phyloP scores from a whole-genome alignment of 2,113 vertebrate genomes.

The Caranx ignobilis region DNA sequence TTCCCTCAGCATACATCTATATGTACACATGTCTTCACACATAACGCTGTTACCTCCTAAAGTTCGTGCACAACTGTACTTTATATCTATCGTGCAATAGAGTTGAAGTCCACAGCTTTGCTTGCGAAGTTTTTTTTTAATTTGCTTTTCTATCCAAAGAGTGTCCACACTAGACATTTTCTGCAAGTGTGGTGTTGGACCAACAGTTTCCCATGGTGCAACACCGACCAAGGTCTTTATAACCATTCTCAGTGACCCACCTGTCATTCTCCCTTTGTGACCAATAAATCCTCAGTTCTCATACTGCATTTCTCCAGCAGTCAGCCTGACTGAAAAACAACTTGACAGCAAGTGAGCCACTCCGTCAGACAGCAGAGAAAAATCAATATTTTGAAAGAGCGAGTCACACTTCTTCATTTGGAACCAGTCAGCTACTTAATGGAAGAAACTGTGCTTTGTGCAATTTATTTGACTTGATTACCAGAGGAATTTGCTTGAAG shows the following conservation, averaged over 20 bases:
- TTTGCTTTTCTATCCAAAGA: background rate
- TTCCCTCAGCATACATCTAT: background rate
- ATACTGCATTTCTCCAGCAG: constrained; percentile 17
- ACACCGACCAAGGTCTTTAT: background rate
- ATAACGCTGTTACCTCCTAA: background rate
- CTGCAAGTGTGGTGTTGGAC: background rate
- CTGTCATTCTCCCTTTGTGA: constrained; percentile 34
- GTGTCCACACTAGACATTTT: background rate
- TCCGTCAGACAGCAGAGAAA: constrained; percentile 14
- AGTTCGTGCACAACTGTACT: background rate
- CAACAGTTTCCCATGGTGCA: background rate
- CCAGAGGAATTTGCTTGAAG: background rate
- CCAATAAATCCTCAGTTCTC: constrained; percentile 31
- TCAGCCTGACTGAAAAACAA: constrained; percentile 47
- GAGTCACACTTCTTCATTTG: constrained; percentile 29
- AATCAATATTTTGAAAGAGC: constrained; percentile 52
- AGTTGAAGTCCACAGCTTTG: background rate
- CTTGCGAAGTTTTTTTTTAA: background rate
- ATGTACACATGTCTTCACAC: background rate
- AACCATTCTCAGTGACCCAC: constrained; percentile 23
- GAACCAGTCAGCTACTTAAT: background rate
- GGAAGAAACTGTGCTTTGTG: background rate
- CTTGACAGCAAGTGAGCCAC: constrained; percentile 47
- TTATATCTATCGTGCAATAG: background rate
- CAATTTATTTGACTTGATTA: background rate